Conservation (phyloP, 2,797 vertebrate genomes). For the Eupleurogrammus muticus region DNA sequence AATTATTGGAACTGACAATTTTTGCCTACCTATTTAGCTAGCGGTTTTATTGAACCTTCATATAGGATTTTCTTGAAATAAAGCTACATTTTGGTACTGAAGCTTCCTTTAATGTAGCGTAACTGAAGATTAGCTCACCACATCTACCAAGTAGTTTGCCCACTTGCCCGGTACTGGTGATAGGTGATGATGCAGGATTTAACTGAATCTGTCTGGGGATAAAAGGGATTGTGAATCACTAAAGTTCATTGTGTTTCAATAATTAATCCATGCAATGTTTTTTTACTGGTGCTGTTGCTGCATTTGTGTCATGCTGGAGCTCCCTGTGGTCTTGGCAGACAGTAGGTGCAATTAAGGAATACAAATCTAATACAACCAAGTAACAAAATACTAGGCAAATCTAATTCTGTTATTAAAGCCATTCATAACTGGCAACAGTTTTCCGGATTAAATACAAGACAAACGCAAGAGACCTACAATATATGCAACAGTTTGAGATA, state of each 20-base stretch:
- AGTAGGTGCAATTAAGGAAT: constrained; percentile 41
- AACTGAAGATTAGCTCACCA: too few species aligned
- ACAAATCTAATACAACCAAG: constrained; percentile 31
- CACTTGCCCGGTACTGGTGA: too few species aligned
- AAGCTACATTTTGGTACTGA: too few species aligned
- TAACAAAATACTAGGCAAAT: constrained; percentile 52
- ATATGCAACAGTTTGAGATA: constrained; percentile 20
- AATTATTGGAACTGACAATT: too few species aligned
- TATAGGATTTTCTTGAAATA: too few species aligned
- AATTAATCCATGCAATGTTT: constrained; percentile 54
- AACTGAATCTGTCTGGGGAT: constrained; percentile 56
- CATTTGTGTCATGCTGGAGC: constrained; percentile 21
- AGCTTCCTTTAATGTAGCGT: too few species aligned
- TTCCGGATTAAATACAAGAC: constrained; percentile 5
- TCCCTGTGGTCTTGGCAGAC: constrained; percentile 43
- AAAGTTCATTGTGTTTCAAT: constrained; percentile 58
- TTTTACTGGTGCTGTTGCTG: constrained; percentile 27
- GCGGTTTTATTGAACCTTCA: too few species aligned
- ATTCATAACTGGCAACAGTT: background rate
- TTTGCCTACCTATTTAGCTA: too few species aligned
- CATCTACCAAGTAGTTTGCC: too few species aligned
- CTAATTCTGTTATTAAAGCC: constrained; percentile 22
- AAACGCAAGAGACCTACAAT: constrained; percentile 9
- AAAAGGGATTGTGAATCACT: constrained; percentile 56
- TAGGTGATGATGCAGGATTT: constrained; percentile 63